Evolutionary conservation across 30 jellyfish, hydroid and myxozoan species (phyloP).

Genomic region (Aurelia aurita): DNA sequence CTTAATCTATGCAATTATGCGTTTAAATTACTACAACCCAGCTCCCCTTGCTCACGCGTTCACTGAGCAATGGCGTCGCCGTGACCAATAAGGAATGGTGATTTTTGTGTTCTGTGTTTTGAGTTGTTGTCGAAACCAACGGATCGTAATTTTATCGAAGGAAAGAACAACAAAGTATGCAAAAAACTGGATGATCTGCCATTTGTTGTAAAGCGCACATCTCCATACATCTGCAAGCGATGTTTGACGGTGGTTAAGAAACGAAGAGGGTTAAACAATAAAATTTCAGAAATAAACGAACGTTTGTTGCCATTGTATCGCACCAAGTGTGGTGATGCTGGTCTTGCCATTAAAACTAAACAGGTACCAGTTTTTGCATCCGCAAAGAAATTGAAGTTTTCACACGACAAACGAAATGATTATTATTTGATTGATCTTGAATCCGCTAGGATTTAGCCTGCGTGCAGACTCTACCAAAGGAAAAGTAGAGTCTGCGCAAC

Average conservation of each 20-base stretch:
- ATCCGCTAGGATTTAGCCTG: too few relatives aligned
- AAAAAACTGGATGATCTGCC: constrained; percentile 15
- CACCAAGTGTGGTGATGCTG: constrained; percentile 15
- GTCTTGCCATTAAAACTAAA: constrained; percentile 17
- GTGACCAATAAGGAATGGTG: background rate
- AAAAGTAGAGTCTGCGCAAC: too few relatives aligned
- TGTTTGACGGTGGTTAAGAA: constrained; percentile 2
- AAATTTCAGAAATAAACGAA: background rate
- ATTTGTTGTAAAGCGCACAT: constrained; percentile 5
- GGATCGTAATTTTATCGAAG: constrained; percentile 23
- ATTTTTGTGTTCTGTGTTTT: constrained; percentile 16
- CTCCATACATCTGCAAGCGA: constrained; percentile 31
- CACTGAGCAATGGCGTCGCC: background rate
- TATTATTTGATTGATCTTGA: too few relatives aligned
- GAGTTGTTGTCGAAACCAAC: constrained; percentile 5
- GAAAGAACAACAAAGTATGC: constrained; percentile 4
- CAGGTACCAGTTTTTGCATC: constrained; percentile 17
- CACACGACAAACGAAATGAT: background rate
- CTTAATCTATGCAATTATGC: too few relatives aligned
- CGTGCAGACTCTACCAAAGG: too few relatives aligned
- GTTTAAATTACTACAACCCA: too few relatives aligned
- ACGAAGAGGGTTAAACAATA: constrained; percentile 11
- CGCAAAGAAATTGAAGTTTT: constrained; percentile 17
- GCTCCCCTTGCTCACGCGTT: too few relatives aligned
- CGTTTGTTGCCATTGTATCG: background rate